These are phyloP conservation scores for Arremon brunneinucha DNA, from an alignment of 2,797 vertebrate genomes.

Conservation along the genomic window DNA sequence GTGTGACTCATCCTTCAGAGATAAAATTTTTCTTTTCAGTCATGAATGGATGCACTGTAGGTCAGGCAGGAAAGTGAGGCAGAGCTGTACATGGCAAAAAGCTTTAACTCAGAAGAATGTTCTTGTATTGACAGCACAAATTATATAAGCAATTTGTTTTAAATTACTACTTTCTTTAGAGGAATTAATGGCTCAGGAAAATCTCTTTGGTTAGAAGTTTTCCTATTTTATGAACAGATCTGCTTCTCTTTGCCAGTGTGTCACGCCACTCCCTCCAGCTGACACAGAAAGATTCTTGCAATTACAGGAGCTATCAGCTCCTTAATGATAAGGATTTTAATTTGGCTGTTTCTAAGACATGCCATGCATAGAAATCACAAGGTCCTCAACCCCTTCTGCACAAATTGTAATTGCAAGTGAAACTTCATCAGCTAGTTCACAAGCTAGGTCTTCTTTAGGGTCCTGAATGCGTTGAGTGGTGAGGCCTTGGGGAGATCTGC, in stretches of 20 bases:
- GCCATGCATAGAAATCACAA: conserved; percentile 37
- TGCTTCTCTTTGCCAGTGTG: not conserved
- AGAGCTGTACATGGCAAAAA: not conserved
- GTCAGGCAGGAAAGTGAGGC: not conserved
- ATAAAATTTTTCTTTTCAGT: not conserved
- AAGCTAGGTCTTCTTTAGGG: not conserved
- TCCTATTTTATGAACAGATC: not conserved
- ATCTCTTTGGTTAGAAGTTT: not conserved
- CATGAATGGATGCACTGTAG: not conserved
- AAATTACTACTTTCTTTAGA: not conserved
- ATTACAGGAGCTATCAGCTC: conserved; percentile 34
- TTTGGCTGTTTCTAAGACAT: conserved; percentile 8
- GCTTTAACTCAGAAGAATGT: not conserved
- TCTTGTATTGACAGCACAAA: not conserved
- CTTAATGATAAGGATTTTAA: conserved; percentile 51
- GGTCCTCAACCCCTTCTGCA: not conserved
- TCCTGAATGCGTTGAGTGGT: not conserved
- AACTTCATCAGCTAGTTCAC: not conserved
- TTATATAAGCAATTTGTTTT: not conserved
- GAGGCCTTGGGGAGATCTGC: not conserved
- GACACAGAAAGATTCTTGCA: not conserved
- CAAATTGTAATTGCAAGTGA: conserved; percentile 14
- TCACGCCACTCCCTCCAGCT: not conserved
- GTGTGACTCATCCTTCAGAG: not conserved
- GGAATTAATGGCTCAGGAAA: not conserved